Evolutionary conservation across 2,888 invertebrate genomes (phyloP).

Genomic region (Drosophila vallismaia): DNA sequence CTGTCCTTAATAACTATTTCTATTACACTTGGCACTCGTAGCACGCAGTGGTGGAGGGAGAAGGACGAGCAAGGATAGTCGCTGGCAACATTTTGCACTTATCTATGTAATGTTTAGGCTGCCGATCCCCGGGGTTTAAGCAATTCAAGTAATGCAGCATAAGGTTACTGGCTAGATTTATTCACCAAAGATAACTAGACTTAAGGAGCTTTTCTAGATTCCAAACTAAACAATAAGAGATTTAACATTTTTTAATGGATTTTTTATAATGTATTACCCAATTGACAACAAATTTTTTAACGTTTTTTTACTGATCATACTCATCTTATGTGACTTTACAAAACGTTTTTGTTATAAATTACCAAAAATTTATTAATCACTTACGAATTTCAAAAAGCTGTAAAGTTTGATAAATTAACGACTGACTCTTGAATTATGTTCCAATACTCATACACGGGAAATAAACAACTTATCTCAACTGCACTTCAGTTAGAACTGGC

Average conservation of each 20-base stretch:
- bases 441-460: not conserved
- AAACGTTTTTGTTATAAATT: no score
- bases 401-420: slow-evolving; percentile 22
- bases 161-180: not conserved
- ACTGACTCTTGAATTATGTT: slow-evolving; percentile 24
- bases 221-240: no score
- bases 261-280: no score
- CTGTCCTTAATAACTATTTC: slow-evolving; percentile 76
- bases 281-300: no score
- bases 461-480: slow-evolving; percentile 12
- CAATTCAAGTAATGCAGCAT: slow-evolving; percentile 8
- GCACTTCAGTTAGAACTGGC: slow-evolving; percentile 46
- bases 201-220: no score
- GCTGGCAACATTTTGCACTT: slow-evolving; percentile 71
- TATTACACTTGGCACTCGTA: slow-evolving; percentile 72
- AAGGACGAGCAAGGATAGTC: slow-evolving; percentile 44
- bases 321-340: no score
- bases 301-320: no score
- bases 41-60: slow-evolving; percentile 51
- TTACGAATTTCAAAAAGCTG: no score
- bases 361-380: no score
- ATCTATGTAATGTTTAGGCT: slow-evolving; percentile 47
- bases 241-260: no score
- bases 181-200: not conserved
- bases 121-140: slow-evolving; percentile 37